Evolutionary conservation across 2,888 invertebrate genomes (phyloP).

Genomic region (Leptothorax acervorum): DNA sequence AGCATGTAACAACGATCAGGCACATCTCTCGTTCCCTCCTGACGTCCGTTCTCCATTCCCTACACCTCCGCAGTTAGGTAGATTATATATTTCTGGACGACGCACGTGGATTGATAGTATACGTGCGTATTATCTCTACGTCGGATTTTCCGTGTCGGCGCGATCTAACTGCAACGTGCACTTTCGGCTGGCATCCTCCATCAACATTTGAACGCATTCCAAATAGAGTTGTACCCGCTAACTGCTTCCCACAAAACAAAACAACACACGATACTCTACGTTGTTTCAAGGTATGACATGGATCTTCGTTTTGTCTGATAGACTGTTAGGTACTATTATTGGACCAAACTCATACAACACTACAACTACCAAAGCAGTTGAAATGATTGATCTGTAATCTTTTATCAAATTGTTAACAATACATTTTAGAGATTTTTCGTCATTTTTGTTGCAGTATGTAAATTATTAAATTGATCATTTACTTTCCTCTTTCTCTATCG

Average conservation of each 20-base stretch:
- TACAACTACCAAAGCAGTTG: neutral
- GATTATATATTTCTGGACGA: conserved; percentile 21
- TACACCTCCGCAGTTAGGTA: neutral
- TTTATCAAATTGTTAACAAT: neutral
- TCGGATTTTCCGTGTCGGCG: conserved; percentile 38
- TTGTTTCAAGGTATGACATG: conserved; percentile 23
- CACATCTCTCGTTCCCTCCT: conserved; percentile 39
- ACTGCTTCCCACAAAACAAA: conserved; percentile 47
- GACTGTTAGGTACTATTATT: neutral
- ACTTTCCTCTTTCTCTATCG: neutral
- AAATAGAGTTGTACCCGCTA: conserved; percentile 77
- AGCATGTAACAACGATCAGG: conserved; percentile 24
- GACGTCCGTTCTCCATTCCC: neutral
- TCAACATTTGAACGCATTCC: conserved; percentile 81
- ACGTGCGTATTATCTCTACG: neutral
- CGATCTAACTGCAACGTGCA: conserved; percentile 49
- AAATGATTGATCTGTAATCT: neutral
- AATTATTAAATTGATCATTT: neutral
- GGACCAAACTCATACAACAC: neutral
- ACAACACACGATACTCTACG: conserved; percentile 53
- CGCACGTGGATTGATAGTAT: neutral
- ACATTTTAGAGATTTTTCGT: neutral
- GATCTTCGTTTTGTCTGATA: conserved; percentile 38
- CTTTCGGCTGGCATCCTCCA: conserved; percentile 75
- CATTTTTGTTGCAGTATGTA: neutral